Percentiles rank a stretch among this genome's conserved stretches.
Conservation (phyloP, 2,888 invertebrate genomes). For the Campaea margaritaria region DNA sequence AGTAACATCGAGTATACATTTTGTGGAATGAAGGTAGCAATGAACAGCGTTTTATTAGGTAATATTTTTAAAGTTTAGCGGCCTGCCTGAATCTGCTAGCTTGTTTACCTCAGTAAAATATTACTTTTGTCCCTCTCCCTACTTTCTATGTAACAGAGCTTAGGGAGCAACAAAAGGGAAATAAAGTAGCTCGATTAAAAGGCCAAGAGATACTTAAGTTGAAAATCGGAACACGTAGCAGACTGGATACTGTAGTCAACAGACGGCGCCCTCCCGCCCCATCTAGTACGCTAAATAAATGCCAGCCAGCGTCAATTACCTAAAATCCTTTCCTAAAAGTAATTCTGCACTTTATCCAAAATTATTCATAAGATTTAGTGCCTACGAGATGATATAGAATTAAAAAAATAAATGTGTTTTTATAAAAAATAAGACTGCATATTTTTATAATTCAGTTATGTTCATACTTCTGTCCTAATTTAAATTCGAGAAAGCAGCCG, state of each 20-base stretch:
- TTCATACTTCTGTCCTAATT: background rate
- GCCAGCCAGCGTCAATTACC: constrained; percentile 34
- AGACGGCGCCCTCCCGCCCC: constrained; percentile 25
- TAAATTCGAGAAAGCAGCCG: constrained; percentile 7
- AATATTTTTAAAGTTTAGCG: too few relatives aligned
- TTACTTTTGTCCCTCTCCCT: background rate
- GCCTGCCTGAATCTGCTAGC: too few relatives aligned
- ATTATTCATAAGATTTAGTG: too few relatives aligned
- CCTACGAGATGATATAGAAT: too few relatives aligned
- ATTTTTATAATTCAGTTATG: too few relatives aligned
- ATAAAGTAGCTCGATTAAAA: constrained; percentile 7
- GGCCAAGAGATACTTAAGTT: constrained; percentile 1
- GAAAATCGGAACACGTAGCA: constrained; percentile 18
- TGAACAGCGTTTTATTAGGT: too few relatives aligned
- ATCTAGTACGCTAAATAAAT: constrained; percentile 35
- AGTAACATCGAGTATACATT: too few relatives aligned
- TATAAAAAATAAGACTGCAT: too few relatives aligned
- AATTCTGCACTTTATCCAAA: background rate
- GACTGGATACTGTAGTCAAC: constrained; percentile 17
- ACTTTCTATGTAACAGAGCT: background rate
- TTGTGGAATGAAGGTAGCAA: too few relatives aligned
- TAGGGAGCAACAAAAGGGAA: background rate
- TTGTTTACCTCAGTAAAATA: background rate
- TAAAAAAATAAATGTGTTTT: too few relatives aligned
- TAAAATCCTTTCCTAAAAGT: constrained; percentile 27